Percentiles rank a stretch among this genome's conserved stretches.
These are phyloP conservation scores for Chiloscyllium plagiosum DNA, from an alignment of 2,113 vertebrate genomes.

Conservation along the genomic window DNA sequence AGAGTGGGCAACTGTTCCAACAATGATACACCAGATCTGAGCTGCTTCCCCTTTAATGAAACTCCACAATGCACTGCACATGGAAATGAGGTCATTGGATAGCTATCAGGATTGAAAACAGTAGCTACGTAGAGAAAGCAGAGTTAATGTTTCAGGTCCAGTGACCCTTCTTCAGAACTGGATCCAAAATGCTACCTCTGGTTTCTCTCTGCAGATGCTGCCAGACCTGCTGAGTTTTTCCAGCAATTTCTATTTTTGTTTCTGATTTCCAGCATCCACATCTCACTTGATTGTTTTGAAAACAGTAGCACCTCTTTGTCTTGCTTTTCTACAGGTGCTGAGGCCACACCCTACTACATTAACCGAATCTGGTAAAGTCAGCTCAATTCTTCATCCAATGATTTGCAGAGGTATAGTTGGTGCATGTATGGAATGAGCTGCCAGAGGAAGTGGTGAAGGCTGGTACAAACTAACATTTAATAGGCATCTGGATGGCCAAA, in stretches of 20 bases:
- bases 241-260: too few species aligned
- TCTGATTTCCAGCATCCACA: too few species aligned
- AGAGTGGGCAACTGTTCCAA: neutral
- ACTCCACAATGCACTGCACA: neutral
- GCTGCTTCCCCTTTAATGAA: neutral
- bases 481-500: too few species aligned
- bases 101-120: neutral
- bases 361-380: neutral
- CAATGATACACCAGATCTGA: neutral
- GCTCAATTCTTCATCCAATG: neutral
- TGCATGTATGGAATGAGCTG: too few species aligned
- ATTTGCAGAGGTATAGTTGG: neutral
- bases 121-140: neutral
- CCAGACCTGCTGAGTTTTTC: too few species aligned
- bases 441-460: too few species aligned
- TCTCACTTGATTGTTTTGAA: neutral
- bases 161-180: too few species aligned
- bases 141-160: too few species aligned
- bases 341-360: neutral
- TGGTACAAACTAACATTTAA: too few species aligned
- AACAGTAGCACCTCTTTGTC: neutral
- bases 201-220: too few species aligned
- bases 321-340: neutral
- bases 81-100: neutral
- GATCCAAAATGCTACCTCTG: too few species aligned